Conservation (phyloP, 2,797 vertebrate genomes). For the Chiropotes sagulatus region DNA sequence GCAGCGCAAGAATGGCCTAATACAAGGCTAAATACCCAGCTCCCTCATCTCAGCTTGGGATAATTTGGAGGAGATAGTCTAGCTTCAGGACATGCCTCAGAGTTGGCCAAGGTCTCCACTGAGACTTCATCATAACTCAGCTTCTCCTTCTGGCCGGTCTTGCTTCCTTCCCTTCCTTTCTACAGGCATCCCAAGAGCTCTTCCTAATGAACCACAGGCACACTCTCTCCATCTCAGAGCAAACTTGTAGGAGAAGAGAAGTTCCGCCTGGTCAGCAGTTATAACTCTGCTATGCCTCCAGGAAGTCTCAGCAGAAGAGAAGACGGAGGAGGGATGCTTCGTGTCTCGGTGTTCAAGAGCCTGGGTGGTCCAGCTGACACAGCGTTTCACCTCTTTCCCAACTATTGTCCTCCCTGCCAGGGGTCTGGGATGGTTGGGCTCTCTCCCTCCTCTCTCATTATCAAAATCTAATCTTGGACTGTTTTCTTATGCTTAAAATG, state of each 20-base stretch:
- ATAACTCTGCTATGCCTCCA: not conserved
- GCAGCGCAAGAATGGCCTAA: not conserved
- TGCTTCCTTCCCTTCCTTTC: too few species aligned
- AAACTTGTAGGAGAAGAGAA: not conserved
- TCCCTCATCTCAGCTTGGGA: not conserved
- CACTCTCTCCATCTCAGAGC: not conserved
- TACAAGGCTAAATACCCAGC: fast-evolving
- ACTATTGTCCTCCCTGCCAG: not conserved
- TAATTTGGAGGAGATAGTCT: not conserved
- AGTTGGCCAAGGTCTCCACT: not conserved
- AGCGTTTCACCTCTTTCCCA: not conserved
- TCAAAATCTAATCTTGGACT: not conserved
- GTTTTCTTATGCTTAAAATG: constrained; percentile 25
- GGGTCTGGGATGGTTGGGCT: not conserved
- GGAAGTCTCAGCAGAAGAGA: not conserved
- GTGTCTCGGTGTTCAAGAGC: not conserved
- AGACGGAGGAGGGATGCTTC: not conserved
- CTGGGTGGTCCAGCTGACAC: not conserved
- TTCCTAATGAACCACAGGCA: not conserved
- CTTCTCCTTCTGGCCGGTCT: not conserved
- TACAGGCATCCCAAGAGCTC: not conserved
- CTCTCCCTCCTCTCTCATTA: not conserved
- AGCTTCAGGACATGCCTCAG: not conserved
- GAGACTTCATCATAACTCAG: not conserved
- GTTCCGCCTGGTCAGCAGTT: not conserved